Evolutionary conservation across 2,888 invertebrate genomes (phyloP).

Genomic region (Gymnoscelis rufifasciata): DNA sequence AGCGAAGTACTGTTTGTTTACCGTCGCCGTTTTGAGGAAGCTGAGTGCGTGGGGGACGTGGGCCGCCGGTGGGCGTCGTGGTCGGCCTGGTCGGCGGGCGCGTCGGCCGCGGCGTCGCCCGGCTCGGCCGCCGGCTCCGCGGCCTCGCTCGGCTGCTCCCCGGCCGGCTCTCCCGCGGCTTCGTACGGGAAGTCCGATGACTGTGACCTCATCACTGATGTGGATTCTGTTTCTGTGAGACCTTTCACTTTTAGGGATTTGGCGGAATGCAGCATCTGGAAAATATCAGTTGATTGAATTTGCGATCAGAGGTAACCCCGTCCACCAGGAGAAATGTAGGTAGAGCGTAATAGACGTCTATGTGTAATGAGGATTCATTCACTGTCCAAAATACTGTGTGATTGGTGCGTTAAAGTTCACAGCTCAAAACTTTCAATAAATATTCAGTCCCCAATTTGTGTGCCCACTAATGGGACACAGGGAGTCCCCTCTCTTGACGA

Average conservation of each 20-base stretch:
- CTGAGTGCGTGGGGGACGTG: constrained; percentile 80
- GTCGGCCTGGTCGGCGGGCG: constrained; percentile 56
- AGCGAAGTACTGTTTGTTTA: constrained; percentile 25
- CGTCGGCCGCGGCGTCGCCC: constrained; percentile 43
- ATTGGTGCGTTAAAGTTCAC: too few species aligned
- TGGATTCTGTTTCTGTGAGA: constrained; percentile 89
- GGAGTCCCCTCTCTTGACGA: too few species aligned
- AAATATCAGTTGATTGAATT: too few species aligned
- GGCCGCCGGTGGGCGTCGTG: constrained; percentile 67
- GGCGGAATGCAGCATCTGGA: constrained; percentile 86
- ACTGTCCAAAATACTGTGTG: too few species aligned
- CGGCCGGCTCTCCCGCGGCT: constrained; percentile 67
- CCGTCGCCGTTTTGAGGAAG: constrained; percentile 73
- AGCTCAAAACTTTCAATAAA: too few species aligned
- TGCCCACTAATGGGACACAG: too few species aligned
- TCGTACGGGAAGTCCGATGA: constrained; percentile 27
- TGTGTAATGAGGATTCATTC: too few species aligned
- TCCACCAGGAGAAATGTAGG: too few species aligned
- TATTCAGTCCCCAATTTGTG: too few species aligned
- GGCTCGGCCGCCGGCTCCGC: constrained; percentile 60
- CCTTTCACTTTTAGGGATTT: constrained; percentile 93
- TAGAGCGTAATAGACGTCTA: too few species aligned
- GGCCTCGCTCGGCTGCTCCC: constrained; percentile 46
- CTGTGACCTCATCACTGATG: constrained; percentile 85
- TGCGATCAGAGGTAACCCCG: too few species aligned